Evolutionary conservation across 2,888 invertebrate species (phyloP), one percentile per base, ranked within the genome.

Genomic region (Leptarthrus brevirostris): DNA sequence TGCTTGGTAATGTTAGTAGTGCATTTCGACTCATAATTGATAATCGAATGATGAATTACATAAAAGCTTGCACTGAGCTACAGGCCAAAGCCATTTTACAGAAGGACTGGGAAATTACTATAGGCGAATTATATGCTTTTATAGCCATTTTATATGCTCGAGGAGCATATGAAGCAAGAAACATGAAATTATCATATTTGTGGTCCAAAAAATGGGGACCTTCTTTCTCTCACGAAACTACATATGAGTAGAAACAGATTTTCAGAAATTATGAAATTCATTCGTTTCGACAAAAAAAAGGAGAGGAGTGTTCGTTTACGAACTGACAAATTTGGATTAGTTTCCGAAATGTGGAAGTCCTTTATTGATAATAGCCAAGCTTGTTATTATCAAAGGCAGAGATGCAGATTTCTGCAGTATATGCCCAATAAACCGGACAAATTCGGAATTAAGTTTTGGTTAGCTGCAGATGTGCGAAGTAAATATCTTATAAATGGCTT

Each of bases 1-100:
- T n/a, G n/a, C n/a, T n/a, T n/a, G n/a, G n/a, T 44, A 69, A 47
- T 69, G 49, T 69, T 69, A 69, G 47, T 47, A 47, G 69, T 69
- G 69, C 69, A 47, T 47, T 69, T 69, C 22, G 69, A 47, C 24
- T 69, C 22, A 47, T 22, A 69, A 69, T 69, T 69, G 47, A 36
- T 64, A 14, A 64, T 64, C 64, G 40, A 64, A 64, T 64, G 64
- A 64, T 64, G 64, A 64, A 18, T 64, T 40, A 64, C 64, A 36
- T 64, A 64, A 64, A 64, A 36, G 64, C 40, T 64, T 64, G n/a
- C 40, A 64, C 52, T 52, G 52, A 52, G 12, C 52, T 52, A 52
- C 5, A 44, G 12, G 12, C 12, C 12, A 44, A 12, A 44, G 12
- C 3, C 12, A 44, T 44, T 6, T 44, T 44, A 44, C 44, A 44